Evolutionary conservation across 2,797 vertebrate genomes (phyloP), one percentile per base, ranked within the genome.

Genomic region (Parauchenoglanis ngamensis): DNA sequence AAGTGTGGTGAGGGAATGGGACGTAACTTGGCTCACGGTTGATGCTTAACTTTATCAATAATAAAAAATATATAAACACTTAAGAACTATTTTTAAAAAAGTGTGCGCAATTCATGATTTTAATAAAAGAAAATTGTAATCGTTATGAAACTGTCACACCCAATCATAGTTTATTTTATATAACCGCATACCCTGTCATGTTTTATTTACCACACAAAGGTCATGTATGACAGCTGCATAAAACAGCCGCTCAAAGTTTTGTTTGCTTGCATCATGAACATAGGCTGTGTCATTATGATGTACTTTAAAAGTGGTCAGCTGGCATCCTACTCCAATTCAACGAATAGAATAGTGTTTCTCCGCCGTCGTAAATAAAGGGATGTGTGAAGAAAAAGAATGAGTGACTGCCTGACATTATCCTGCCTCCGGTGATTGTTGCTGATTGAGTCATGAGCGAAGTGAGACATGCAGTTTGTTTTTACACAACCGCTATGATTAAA

Each of bases 401-500:
- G n/a, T 17, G 54, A 31, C 73, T 65, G 49, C 12, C 46, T 77
- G 23, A 67, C 54, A 67, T 87, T 49, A 44, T 56, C 61, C 54
- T 72, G 75, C 44, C 76, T 79, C 54, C 2, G 44, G 82, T 57
- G 44, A 59, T 65, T 61, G 44, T 57, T 49, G 56, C 86, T 25
- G n/a, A 75, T 8, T 57, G 76, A 87, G 59, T 84, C 81, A 70
- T 79, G 76, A 80, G 44, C 40, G 23, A 17, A 31, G 25, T 19
- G 56, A 78, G 59, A 77, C 86, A 17, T 78, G 82, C 15, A 57
- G 83, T 73, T 80, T 87, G 65, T 44, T 72, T 72, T 59, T 28
- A 87, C 57, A 65, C 57, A 63, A 63, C 54, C 44, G 13, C 70
- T 61, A 52, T 52, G n/a, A 73, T 67, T 72, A 81, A 72, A 81